Conservation (phyloP, 2,888 invertebrate genomes). For the Elysia crispata region DNA sequence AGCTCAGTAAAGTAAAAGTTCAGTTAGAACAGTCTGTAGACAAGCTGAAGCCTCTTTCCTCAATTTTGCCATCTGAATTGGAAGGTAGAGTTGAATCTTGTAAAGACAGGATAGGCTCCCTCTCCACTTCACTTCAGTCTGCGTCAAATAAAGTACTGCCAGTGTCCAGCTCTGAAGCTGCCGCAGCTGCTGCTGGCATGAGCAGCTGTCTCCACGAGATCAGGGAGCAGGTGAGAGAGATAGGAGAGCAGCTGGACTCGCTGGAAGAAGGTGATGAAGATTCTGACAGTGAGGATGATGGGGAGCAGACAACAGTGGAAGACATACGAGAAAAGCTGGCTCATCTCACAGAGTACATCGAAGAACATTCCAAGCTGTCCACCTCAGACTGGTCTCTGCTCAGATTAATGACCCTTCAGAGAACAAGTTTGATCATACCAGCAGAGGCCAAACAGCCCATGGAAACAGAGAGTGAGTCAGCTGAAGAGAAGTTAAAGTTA, state of each 20-base stretch:
- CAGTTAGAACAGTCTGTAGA: constrained; percentile 62
- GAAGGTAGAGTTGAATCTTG: constrained; percentile 29
- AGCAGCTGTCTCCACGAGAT: constrained; percentile 64
- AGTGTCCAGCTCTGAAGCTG: constrained; percentile 27
- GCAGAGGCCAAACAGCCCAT: constrained; percentile 50
- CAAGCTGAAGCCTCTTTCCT: constrained; percentile 61
- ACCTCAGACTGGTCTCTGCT: constrained; percentile 67
- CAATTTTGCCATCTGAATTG: constrained; percentile 50
- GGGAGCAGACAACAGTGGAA: constrained; percentile 57
- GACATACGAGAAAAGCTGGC: constrained; percentile 62
- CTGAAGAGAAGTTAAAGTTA: constrained; percentile 52
- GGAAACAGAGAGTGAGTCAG: neutral
- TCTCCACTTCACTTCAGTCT: constrained; percentile 44
- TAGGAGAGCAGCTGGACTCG: constrained; percentile 56
- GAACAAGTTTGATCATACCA: constrained; percentile 41
- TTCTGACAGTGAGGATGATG: constrained; percentile 63
- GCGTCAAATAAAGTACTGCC: constrained; percentile 52
- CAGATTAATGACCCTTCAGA: constrained; percentile 62
- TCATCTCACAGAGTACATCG: constrained; percentile 61
- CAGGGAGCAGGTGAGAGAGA: constrained; percentile 58
- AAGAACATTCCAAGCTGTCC: constrained; percentile 62
- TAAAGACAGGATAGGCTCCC: constrained; percentile 31
- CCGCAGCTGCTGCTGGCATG: constrained; percentile 58
- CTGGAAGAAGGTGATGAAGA: constrained; percentile 65
- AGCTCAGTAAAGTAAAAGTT: constrained; percentile 65